phyloP scores from a whole-genome alignment of 1,140 invertebrate genomes.

The Lamellibrachia luymesi region DNA sequence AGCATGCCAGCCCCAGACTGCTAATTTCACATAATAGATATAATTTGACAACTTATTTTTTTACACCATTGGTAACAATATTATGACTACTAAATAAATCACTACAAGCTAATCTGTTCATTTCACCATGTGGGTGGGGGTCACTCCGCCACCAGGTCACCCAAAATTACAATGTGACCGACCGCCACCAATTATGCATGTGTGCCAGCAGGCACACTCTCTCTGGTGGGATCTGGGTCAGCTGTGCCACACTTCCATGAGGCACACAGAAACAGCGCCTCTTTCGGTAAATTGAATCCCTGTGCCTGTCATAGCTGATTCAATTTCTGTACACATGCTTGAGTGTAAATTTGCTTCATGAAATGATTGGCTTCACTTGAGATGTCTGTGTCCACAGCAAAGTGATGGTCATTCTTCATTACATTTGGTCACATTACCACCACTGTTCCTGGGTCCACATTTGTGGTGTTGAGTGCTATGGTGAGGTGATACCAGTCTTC shows the following conservation, averaged over 20 bases:
- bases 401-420: not conserved
- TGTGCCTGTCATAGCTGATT: not conserved
- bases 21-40: no score
- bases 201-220: not conserved
- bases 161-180: no score
- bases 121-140: no score
- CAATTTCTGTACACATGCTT: not conserved
- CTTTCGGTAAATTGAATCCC: not conserved
- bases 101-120: no score
- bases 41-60: no score
- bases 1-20: no score
- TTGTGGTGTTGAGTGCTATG: no score
- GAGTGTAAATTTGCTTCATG: not conserved
- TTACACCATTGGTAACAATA: no score
- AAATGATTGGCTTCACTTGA: not conserved
- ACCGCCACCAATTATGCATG: not conserved
- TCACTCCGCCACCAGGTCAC: no score
- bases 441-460: not conserved
- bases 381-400: not conserved
- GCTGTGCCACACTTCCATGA: not conserved
- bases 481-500: no score
- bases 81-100: no score
- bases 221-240: not conserved
- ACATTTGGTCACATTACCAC: not conserved
- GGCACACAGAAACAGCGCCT: not conserved